Evolutionary conservation across 2,888 invertebrate genomes (phyloP), one percentile per base, ranked within the genome.

Genomic region (Ophraella communa): DNA sequence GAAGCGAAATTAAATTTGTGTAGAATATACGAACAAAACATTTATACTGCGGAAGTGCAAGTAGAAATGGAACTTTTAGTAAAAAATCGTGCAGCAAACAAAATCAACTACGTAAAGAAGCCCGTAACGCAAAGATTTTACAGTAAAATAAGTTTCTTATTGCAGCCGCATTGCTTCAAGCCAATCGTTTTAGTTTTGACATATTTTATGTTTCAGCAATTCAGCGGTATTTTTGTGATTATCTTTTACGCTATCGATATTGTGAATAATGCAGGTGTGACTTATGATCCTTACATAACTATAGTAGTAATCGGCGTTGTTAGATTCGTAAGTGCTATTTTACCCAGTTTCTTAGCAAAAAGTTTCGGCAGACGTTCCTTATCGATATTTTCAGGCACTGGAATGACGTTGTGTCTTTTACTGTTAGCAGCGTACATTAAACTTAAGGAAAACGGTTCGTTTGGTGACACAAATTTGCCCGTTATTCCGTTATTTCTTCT

Each of bases 121-220:
- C 65, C 73, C 1, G n/a, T 74, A 4, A 17, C 49, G 0, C 51
- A 71, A n/a, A 71, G 76, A 60, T 55, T 75, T 24, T 59, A 42
- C 47, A 74, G 74, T 20, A 80, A 80, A 65, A 17, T 79, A 0
- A 72, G 73, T 42, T 74, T 74, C 63, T 70, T 85, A 5, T 54
- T 76, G 5, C 77, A 80, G 58, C 81, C 83, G 0, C 80, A 80
- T 53, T 83, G 84, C 1, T 74, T 83, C 45, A 80, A 83, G 57
- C 87, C 87, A 0, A 83, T 86, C 56, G 45, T 77, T 5, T 80
- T 87, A 10, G 83, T 87, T 72, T 69, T 83, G 2, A 65, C 74
- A 0, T 86, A 81, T 72, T 87, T 87, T 74, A 83, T 87, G 67
- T 87, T 87, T 72, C 87, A 87, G 74, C 87, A 87, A 74, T 84